Evolutionary conservation across 2,888 invertebrate genomes (phyloP).

Genomic region (Tachina fera): DNA sequence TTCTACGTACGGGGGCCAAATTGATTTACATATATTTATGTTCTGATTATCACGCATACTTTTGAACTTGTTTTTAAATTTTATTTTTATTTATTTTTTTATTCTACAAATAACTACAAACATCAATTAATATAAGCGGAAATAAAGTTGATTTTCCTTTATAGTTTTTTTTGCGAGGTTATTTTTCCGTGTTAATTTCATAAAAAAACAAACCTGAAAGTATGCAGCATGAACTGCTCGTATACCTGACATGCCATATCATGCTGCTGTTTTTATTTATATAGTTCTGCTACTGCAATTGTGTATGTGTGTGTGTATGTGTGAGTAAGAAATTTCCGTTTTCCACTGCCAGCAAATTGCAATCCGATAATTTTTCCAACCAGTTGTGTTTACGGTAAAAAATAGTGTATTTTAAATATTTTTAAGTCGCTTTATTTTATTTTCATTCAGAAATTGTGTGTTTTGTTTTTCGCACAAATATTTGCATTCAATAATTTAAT

Average conservation of each 20-base stretch:
- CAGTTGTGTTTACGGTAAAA: slow-evolving; percentile 9
- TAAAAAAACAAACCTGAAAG: slow-evolving; percentile 7
- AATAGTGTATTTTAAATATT: not conserved
- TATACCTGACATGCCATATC: slow-evolving; percentile 31
- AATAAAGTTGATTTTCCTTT: slow-evolving; percentile 60
- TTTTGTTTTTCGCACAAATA: slow-evolving; percentile 20
- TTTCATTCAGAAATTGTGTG: not conserved
- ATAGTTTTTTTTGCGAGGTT: slow-evolving; percentile 19
- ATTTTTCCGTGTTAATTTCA: slow-evolving; percentile 34
- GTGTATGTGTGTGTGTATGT: not conserved
- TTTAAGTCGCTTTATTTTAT: not conserved
- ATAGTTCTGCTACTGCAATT: not conserved
- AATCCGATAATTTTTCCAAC: slow-evolving; percentile 17
- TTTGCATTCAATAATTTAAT: slow-evolving; percentile 41
- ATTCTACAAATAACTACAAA: slow-evolving; percentile 53
- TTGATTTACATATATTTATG: slow-evolving; percentile 52
- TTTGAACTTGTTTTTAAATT: not conserved
- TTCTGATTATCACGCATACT: slow-evolving; percentile 44
- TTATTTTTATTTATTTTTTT: slow-evolving; percentile 5
- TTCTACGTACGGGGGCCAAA: not conserved
- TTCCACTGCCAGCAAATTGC: slow-evolving; percentile 9
- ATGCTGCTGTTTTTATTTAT: not conserved
- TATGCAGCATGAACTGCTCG: slow-evolving; percentile 8
- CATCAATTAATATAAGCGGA: slow-evolving; percentile 65
- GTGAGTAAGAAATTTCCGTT: slow-evolving; percentile 38